A percentile compares a stretch with the other conserved stretches of the same genome.
phyloP scores from a whole-genome alignment of 64 coral and sea anemone species.

The Montipora cactus region DNA sequence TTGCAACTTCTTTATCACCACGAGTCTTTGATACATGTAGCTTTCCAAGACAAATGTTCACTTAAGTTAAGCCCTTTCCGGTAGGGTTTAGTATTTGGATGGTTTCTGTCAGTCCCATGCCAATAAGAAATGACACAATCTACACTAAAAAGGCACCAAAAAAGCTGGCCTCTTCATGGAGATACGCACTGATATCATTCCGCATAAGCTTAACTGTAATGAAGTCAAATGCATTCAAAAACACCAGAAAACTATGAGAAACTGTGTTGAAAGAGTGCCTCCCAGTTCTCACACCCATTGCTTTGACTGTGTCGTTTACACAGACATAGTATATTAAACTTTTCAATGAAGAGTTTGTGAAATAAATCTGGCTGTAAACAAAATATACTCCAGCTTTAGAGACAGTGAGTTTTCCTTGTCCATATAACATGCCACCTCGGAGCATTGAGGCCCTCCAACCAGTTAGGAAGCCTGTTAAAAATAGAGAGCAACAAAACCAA shows the following conservation, averaged over 20 bases:
- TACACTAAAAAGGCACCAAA: constrained; percentile 37
- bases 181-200: not conserved
- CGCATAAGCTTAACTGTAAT: constrained; percentile 24
- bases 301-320: constrained; percentile 5
- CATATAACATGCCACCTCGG: constrained; percentile 40
- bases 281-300: not conserved
- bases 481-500: constrained; percentile 45
- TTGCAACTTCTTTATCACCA: too few species aligned
- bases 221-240: not conserved
- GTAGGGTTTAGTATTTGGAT: too few species aligned
- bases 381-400: constrained; percentile 42
- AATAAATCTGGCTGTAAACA: constrained; percentile 44
- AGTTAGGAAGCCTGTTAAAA: constrained; percentile 45
- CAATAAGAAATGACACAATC: not conserved
- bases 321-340: constrained; percentile 22
- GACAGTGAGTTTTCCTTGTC: constrained; percentile 48
- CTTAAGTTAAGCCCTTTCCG: too few species aligned
- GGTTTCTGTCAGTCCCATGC: too few species aligned
- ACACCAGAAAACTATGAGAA: constrained; percentile 17
- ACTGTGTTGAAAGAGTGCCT: not conserved
- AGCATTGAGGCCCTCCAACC: constrained; percentile 22
- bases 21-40: too few species aligned
- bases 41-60: too few species aligned
- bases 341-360: not conserved
- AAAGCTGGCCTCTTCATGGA: constrained; percentile 1